These are phyloP conservation scores for Tetramorium bicarinatum DNA, from an alignment of 2,888 invertebrate species.

Conservation along the genomic window DNA sequence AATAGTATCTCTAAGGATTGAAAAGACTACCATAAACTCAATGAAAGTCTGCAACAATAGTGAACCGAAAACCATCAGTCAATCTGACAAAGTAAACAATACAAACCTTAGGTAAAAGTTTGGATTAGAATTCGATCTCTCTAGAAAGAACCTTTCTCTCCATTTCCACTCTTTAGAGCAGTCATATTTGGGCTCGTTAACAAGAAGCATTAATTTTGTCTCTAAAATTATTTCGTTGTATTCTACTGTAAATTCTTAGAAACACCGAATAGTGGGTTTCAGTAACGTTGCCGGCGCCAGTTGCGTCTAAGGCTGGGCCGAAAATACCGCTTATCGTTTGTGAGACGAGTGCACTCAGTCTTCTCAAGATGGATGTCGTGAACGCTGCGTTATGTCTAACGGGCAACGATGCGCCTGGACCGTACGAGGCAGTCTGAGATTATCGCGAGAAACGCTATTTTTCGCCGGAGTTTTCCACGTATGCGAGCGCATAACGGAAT, in stretches of 20 bases:
- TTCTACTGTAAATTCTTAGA: background rate
- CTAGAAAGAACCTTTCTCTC: background rate
- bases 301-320: background rate
- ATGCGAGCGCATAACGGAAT: conserved; percentile 37
- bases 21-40: background rate
- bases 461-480: background rate
- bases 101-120: background rate
- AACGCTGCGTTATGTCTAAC: background rate
- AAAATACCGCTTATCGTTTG: conserved; percentile 18
- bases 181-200: background rate
- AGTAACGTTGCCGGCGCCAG: background rate
- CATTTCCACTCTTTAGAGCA: background rate
- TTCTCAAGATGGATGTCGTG: conserved; percentile 11
- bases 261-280: background rate
- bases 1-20: background rate
- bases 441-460: background rate
- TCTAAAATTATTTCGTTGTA: background rate
- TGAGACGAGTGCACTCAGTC: background rate
- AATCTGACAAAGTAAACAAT: background rate
- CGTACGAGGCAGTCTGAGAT: background rate
- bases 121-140: background rate
- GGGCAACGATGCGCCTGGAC: background rate
- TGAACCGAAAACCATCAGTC: background rate
- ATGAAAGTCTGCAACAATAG: conserved; percentile 1
- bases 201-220: background rate